phyloP scores from a whole-genome alignment of 2,797 vertebrate genomes.

The Odontamblyopus lacepedii region DNA sequence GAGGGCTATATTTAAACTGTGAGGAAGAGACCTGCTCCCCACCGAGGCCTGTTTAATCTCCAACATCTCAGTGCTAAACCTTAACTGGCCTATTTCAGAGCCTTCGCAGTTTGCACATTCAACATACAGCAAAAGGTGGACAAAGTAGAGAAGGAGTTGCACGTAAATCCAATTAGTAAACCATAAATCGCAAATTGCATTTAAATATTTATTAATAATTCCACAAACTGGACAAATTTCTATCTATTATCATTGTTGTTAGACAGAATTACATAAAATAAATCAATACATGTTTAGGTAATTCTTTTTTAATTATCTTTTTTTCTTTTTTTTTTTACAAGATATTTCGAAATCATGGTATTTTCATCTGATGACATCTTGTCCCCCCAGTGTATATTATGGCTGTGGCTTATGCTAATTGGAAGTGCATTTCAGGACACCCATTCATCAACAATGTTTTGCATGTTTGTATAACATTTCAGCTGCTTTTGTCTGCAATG shows the following conservation, averaged over 20 bases:
- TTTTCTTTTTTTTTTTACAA: neutral
- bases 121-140: neutral
- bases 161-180: no score
- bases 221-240: neutral
- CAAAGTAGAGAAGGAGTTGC: neutral
- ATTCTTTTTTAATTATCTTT: no score
- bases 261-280: no score
- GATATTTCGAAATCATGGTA: neutral
- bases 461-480: neutral
- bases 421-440: neutral
- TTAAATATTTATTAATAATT: no score
- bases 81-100: conserved; percentile 72
- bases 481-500: neutral
- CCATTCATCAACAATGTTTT: neutral
- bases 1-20: conserved; percentile 75
- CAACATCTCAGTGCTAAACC: conserved; percentile 71
- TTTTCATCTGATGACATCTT: neutral
- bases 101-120: conserved; percentile 27
- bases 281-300: no score
- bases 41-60: conserved; percentile 76
- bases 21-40: conserved; percentile 67
- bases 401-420: neutral
- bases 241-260: no score
- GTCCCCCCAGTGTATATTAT: neutral
- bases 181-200: no score